Evolutionary conservation across 2,797 vertebrate species (phyloP).

Genomic region (Sebastes diaconus): DNA sequence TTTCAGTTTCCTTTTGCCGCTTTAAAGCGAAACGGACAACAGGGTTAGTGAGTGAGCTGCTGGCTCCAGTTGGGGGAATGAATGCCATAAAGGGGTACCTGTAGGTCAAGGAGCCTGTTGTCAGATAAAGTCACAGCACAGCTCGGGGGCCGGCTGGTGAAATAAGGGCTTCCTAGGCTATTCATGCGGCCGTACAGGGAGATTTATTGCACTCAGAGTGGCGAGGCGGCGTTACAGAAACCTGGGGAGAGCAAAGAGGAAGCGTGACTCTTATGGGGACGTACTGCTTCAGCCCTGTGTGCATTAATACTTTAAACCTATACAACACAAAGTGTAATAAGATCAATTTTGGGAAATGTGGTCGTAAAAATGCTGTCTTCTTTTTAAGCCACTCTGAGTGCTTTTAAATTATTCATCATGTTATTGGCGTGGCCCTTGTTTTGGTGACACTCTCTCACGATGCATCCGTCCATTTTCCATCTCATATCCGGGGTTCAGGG

Average conservation of each 20-base stretch:
- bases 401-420: constrained; percentile 41
- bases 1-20: constrained; percentile 35
- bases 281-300: constrained; percentile 1
- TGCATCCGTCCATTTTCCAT: neutral
- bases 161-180: constrained; percentile 50
- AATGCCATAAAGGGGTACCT: constrained; percentile 59
- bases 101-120: constrained; percentile 76
- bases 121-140: constrained; percentile 75
- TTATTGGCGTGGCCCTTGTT: neutral
- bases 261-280: constrained; percentile 24
- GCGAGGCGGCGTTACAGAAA: constrained; percentile 24
- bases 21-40: constrained; percentile 24
- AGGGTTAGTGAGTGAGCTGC: constrained; percentile 40
- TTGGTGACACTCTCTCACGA: neutral
- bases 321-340: neutral
- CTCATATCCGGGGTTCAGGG: neutral
- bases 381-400: constrained; percentile 4
- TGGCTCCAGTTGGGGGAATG: constrained; percentile 45
- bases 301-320: constrained; percentile 19
- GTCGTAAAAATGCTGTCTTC: neutral
- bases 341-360: constrained; percentile 2
- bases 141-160: constrained; percentile 52
- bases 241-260: constrained; percentile 21
- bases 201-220: constrained; percentile 59
- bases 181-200: constrained; percentile 45